phyloP scores from a whole-genome alignment of 2,888 invertebrate species.

The Drosophila setosimentum region DNA sequence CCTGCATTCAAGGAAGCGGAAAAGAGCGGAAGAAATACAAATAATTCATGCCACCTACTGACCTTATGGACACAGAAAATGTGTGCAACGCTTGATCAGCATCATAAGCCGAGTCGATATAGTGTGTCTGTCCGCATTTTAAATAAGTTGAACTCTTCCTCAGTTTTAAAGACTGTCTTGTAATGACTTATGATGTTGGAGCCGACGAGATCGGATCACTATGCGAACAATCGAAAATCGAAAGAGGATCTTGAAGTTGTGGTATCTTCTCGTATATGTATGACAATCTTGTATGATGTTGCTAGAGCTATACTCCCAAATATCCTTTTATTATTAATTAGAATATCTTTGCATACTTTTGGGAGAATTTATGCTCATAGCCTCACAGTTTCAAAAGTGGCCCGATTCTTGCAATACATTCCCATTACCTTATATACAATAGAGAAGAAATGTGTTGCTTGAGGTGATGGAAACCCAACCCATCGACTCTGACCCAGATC shows the following conservation, averaged over 20 bases:
- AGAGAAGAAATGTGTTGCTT: not conserved
- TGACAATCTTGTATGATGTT: not conserved
- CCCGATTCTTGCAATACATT: not conserved
- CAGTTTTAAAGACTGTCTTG: not conserved
- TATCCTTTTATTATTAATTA: not conserved
- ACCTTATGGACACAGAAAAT: not conserved
- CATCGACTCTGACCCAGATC: not conserved
- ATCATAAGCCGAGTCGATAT: not conserved
- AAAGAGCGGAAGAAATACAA: not conserved
- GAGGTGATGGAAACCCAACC: not conserved
- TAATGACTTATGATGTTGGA: too few relatives aligned
- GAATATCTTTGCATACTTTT: slow-evolving; percentile 1
- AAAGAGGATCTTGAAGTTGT: not conserved
- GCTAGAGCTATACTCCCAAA: not conserved
- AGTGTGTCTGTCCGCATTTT: not conserved
- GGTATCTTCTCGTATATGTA: not conserved
- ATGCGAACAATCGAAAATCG: not conserved
- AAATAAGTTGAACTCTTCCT: not conserved
- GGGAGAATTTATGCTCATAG: not conserved
- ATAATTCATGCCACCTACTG: not conserved
- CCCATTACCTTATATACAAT: not conserved
- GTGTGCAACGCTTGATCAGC: not conserved
- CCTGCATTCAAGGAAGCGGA: not conserved
- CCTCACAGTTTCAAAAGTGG: not conserved
- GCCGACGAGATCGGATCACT: not conserved